phyloP scores from a whole-genome alignment of 2,888 invertebrate genomes.

The Agonopterix arenella region DNA sequence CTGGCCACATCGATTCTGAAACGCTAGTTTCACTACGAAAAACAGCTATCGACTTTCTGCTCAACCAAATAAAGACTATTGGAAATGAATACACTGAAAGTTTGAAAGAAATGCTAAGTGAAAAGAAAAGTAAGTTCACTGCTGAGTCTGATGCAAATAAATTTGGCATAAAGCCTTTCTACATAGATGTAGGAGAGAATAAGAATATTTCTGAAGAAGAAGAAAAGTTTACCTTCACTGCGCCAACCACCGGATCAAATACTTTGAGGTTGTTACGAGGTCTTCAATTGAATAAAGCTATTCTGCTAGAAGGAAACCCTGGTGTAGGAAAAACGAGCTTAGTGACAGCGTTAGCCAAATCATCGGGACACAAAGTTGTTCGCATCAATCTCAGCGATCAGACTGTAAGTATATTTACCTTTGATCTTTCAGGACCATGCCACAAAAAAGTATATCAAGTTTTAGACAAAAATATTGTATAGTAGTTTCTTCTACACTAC shows the following conservation, averaged over 20 bases:
- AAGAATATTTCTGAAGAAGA: conserved; percentile 26
- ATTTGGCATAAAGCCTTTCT: conserved; percentile 90
- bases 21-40: conserved; percentile 60
- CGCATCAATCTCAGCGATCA: conserved; percentile 99
- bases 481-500: too few relatives aligned
- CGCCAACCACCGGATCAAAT: conserved; percentile 89
- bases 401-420: conserved; percentile 80
- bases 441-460: too few relatives aligned
- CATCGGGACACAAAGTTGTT: conserved; percentile 88
- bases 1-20: conserved; percentile 81
- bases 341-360: conserved; percentile 91
- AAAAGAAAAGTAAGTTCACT: conserved; percentile 41
- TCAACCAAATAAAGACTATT: conserved; percentile 65
- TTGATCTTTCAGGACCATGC: background rate
- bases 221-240: conserved; percentile 82
- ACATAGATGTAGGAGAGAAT: conserved; percentile 74
- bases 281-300: conserved; percentile 92
- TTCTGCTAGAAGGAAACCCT: conserved; percentile 97
- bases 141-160: conserved; percentile 47
- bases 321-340: conserved; percentile 99
- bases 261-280: conserved; percentile 90
- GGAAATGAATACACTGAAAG: conserved; percentile 49
- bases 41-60: conserved; percentile 75
- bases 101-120: conserved; percentile 42
- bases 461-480: too few relatives aligned